Evolutionary conservation across 2,888 invertebrate species (phyloP).

Genomic region (Melanostoma mellinum): DNA sequence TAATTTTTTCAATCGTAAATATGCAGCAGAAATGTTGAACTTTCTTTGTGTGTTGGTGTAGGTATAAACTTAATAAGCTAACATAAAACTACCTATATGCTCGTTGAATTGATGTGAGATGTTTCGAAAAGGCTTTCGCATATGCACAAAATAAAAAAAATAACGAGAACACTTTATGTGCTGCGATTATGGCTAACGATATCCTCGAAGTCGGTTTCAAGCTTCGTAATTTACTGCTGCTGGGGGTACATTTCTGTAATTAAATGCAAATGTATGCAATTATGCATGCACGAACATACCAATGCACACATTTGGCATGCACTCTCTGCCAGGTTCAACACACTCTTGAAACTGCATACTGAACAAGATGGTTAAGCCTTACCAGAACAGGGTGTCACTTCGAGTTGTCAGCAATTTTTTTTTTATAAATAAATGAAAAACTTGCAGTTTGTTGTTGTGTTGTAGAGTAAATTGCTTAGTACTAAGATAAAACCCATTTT

Average conservation of each 20-base stretch:
- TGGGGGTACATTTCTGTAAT: constrained; percentile 34
- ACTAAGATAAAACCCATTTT: too few relatives aligned
- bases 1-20: too few relatives aligned
- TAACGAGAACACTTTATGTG: not conserved
- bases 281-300: constrained; percentile 3
- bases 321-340: constrained; percentile 40
- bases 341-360: constrained; percentile 30
- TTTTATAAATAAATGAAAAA: too few relatives aligned
- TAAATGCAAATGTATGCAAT: constrained; percentile 59
- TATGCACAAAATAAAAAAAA: constrained; percentile 2
- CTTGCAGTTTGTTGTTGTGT: too few relatives aligned
- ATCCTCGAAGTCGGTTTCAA: constrained; percentile 4
- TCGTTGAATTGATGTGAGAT: not conserved
- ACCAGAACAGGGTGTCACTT: constrained; percentile 23
- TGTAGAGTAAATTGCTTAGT: too few relatives aligned
- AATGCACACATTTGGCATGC: constrained; percentile 41
- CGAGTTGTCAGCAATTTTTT: too few relatives aligned
- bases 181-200: constrained; percentile 34
- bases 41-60: too few relatives aligned
- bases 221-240: constrained; percentile 29
- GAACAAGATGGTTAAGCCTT: not conserved
- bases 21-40: too few relatives aligned
- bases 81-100: not conserved
- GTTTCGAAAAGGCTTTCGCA: constrained; percentile 7
- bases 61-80: not conserved